phyloP scores from a whole-genome alignment of 2,113 vertebrate genomes.

The Daubentonia madagascariensis region DNA sequence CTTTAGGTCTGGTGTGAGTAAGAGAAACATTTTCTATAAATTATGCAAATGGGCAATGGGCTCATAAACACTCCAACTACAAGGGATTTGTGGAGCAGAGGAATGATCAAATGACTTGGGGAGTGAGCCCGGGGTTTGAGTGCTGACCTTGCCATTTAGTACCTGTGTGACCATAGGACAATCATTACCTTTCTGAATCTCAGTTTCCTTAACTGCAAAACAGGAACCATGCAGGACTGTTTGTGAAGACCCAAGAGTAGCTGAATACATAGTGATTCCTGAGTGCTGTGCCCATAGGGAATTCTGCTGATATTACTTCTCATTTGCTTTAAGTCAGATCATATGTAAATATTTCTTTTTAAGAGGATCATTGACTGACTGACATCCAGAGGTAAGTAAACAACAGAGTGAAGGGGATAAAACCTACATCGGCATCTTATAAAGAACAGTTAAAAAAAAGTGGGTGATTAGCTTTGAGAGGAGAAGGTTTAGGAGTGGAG shows the following conservation, averaged over 20 bases:
- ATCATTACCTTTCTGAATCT: neutral
- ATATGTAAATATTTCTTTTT: conserved; percentile 28
- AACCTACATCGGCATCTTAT: neutral
- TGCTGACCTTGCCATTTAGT: neutral
- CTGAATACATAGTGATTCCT: neutral
- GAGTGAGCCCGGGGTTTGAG: neutral
- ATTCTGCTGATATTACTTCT: neutral
- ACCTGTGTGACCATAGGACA: neutral
- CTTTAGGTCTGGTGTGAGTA: neutral
- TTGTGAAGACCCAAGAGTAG: neutral
- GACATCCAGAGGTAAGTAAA: neutral
- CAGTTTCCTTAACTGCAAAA: neutral
- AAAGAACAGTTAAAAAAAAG: neutral
- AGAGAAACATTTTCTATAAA: conserved; percentile 24
- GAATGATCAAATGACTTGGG: neutral
- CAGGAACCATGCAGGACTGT: neutral
- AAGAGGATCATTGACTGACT: neutral
- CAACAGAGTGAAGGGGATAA: neutral
- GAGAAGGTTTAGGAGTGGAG: neutral
- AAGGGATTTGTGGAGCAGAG: neutral
- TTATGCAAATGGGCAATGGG: conserved; percentile 3
- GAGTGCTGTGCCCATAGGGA: neutral
- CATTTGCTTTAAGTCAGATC: neutral
- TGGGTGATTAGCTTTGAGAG: neutral
- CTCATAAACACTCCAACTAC: neutral